Evolutionary conservation across 2,113 vertebrate genomes (phyloP), one percentile per base, ranked within the genome.

Genomic region (Myrmophylax atrothorax): DNA sequence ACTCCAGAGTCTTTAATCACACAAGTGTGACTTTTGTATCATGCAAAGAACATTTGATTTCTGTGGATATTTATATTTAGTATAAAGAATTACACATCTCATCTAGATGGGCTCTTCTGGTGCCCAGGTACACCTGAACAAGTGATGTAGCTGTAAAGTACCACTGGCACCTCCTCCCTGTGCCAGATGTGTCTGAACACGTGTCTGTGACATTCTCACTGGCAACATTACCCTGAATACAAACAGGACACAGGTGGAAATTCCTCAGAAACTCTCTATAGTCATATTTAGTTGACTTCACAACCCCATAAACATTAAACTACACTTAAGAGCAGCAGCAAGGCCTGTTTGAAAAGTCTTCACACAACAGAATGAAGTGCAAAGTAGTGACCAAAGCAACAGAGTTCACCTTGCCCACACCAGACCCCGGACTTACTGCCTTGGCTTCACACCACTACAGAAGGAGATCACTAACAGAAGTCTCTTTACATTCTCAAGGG

Each of bases 101-200:
- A 10, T 16, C 4, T 25, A 73, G 38, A n/a, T 31, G 47, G 18
- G 9, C 53, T 69, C 4, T 44, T 12, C 8, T 55, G 24, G 49
- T n/a, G 31, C 24, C 56, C 44, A 49, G 20, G 13, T 19, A 59
- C 47, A 78, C 7, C 26, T 60, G 29, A 82, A 38, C 23, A 55
- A 55, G 16, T 29, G 33, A 40, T 6, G 1, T 0, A 24, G 12
- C 29, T 25, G 58, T 76, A 40, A 64, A 69, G 40, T 10, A 73
- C n/a, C 0, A 0, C 14, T 31, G 15, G 17, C 5, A 12, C 2
- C 24, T 19, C 59, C 46, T 23, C 64, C 38, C 86, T 75, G 56
- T 40, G 33, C 33, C 84, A 24, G 1, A 3, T 25, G 4, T 7
- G 11, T 3, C 20, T 53, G 16, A 63, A 2, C 8, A 77, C 4